phyloP scores from a whole-genome alignment of 2,797 vertebrate species.

The Lagodon rhomboides region DNA sequence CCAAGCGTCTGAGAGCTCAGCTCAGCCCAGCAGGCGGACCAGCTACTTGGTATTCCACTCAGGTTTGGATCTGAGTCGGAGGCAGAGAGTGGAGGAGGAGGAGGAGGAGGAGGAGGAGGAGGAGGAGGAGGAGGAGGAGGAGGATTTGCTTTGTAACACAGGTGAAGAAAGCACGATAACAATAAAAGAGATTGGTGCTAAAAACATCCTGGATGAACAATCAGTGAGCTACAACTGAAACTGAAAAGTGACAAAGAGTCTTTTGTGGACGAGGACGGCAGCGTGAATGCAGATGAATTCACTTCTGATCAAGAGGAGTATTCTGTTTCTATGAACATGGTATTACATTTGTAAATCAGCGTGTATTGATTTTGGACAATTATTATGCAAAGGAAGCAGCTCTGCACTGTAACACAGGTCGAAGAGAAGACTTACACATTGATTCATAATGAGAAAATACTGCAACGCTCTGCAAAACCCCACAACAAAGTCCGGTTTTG shows the following conservation, averaged over 20 bases:
- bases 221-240: neutral
- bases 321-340: neutral
- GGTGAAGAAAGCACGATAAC: slow-evolving; percentile 43
- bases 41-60: slow-evolving; percentile 85
- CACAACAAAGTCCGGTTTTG: slow-evolving; percentile 17
- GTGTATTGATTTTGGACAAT: slow-evolving; percentile 5
- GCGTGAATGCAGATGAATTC: slow-evolving; percentile 21
- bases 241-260: slow-evolving; percentile 5
- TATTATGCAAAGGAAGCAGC: slow-evolving; percentile 17
- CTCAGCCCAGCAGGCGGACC: slow-evolving; percentile 58
- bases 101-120: slow-evolving; percentile 21
- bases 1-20: slow-evolving; percentile 45
- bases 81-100: slow-evolving; percentile 54
- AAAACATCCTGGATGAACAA: slow-evolving; percentile 34
- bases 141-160: slow-evolving; percentile 48
- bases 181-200: slow-evolving; percentile 30
- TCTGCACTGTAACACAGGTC: neutral
- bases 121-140: slow-evolving; percentile 15
- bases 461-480: slow-evolving; percentile 23
- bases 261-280: neutral
- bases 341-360: slow-evolving; percentile 23
- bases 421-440: neutral
- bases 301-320: slow-evolving; percentile 30
- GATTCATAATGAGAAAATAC: slow-evolving; percentile 29
- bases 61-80: slow-evolving; percentile 70